Evolutionary conservation across 2,113 vertebrate genomes (phyloP), one percentile per base, ranked within the genome.

Genomic region (Gulo gulo): DNA sequence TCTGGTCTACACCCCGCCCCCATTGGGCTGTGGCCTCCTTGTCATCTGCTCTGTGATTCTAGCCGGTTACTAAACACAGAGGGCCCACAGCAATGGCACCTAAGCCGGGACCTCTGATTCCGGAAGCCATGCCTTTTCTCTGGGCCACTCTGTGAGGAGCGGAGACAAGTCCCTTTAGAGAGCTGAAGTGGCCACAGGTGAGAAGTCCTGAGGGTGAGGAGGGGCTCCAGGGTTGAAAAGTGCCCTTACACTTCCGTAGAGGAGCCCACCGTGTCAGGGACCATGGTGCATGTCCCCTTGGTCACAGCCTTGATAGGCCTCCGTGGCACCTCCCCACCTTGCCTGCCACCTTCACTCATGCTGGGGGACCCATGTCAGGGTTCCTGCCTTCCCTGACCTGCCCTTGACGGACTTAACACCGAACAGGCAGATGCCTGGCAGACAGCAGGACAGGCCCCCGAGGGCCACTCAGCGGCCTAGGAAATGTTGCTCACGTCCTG

Each of bases 271-370:
- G 2, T 0, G 0, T 29, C 59, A 18, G 36, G 20, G 31, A 26
- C 42, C 63, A 0, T 1, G 4, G 24, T 2, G 1, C 34, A 0
- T 36, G 29, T 39, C 80, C 39, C 13, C 42, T 74, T 2, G 1
- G 4, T 52, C 52, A 0, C 31, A 18, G 6, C 79, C 73, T 59
- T 55, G 23, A 16, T 24, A 29, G 31, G 20, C 42, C 52, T 79
- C 39, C 26, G 6, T 9, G 16, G 39, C 39, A 23, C 92, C 5
- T 3, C 20, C 24, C 47, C 7, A 31, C 67, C 61, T 52, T 9
- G 4, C 74, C 42, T 65, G n/a, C 52, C 3, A 0, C 85, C 81
- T 24, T 71, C 45, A 12, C 42, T 69, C n/a, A 1, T 93, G 47
- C 13, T 14, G 13, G 24, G 78, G 47, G 59, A 31, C n/a, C 39